These are phyloP conservation scores for Strigops habroptila DNA, from an alignment of 2,113 vertebrate species.

Conservation along the genomic window DNA sequence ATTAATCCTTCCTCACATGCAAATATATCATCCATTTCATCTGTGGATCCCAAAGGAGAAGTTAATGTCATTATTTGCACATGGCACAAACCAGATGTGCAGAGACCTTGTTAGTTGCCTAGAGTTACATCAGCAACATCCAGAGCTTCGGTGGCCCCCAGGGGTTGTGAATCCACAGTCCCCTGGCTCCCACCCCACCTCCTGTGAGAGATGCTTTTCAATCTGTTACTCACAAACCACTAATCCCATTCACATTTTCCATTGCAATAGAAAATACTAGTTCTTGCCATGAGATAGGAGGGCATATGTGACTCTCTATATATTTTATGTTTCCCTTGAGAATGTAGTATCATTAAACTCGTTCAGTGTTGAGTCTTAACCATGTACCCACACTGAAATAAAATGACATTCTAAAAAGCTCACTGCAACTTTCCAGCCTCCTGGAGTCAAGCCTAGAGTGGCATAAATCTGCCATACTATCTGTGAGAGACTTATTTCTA, in stretches of 20 bases:
- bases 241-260: background rate
- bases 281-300: background rate
- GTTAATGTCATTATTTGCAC: background rate
- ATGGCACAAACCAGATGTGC: background rate
- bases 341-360: background rate
- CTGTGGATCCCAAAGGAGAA: background rate
- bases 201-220: background rate
- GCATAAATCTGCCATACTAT: background rate
- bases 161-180: background rate
- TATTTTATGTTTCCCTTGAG: background rate
- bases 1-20: background rate
- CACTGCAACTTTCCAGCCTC: background rate
- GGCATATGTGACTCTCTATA: background rate
- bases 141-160: background rate
- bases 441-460: background rate
- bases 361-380: background rate
- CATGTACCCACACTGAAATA: background rate
- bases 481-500: background rate
- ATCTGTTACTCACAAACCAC: background rate
- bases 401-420: background rate
- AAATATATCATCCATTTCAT: background rate
- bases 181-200: background rate
- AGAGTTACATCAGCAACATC: fast-evolving
- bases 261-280: background rate
- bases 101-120: background rate